A percentile compares a stretch with the other conserved stretches of the same genome.
These are phyloP conservation scores for Rotaria sp. DNA, from an alignment of 2,888 invertebrate species.

Conservation along the genomic window DNA sequence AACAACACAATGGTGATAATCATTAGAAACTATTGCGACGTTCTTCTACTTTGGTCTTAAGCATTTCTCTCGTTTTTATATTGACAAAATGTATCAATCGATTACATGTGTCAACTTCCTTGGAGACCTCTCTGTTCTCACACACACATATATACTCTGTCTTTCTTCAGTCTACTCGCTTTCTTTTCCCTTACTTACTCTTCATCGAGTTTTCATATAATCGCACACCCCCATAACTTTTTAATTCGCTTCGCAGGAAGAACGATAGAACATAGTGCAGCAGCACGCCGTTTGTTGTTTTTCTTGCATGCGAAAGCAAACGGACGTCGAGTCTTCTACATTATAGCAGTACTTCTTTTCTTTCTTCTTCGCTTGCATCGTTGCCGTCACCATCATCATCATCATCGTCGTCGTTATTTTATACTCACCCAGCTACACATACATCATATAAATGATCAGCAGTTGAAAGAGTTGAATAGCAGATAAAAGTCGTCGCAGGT, in stretches of 20 bases:
- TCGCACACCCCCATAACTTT: slow-evolving; percentile 21
- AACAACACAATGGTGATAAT: slow-evolving; percentile 12
- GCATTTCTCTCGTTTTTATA: background rate
- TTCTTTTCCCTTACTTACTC: background rate
- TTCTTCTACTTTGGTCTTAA: background rate
- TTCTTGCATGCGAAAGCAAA: background rate
- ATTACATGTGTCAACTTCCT: slow-evolving; percentile 22
- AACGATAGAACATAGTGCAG: background rate
- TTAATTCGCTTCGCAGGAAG: slow-evolving; percentile 11
- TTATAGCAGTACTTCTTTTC: slow-evolving; percentile 4
- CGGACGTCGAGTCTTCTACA: background rate
- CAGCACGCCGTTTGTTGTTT: slow-evolving; percentile 3
- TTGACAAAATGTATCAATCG: slow-evolving; percentile 22
- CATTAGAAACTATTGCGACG: slow-evolving; percentile 21
- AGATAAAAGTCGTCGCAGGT: background rate
- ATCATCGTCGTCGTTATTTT: background rate
- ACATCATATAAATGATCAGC: background rate
- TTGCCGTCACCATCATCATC: background rate
- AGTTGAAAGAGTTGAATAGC: background rate
- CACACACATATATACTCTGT: background rate
- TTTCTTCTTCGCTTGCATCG: background rate
- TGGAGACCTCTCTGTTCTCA: background rate
- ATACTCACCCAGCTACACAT: background rate
- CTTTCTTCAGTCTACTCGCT: background rate
- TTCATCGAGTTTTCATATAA: slow-evolving; percentile 18